Base-by-base conservation (phyloP, 2,113 vertebrate species). In the Dicrurus megarhynchus region DNA sequence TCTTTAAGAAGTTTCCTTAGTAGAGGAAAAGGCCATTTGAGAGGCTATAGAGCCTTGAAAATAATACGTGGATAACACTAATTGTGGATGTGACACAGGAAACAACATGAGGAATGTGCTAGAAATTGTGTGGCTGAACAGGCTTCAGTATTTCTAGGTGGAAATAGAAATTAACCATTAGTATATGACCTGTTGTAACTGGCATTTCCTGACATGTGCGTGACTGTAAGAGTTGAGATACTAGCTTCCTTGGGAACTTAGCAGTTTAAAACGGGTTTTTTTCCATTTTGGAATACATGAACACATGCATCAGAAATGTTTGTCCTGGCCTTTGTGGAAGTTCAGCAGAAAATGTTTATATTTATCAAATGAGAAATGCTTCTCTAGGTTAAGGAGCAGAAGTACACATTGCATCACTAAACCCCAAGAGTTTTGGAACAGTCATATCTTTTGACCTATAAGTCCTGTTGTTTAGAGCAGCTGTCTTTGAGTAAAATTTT, bases 171-270 rank as follows among this genome's bases (percentile, higher is more conserved):
- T 85, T 60, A 73, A 16, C 32, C 32, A 49, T 93, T 80, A 77
- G 17, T 87, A 11, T 21, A 27, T 95, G 82, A 96, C 33, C 56
- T 84, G 17, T 39, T 70, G 0, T 47, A 88, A 35, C 20, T 94
- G 88, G 90, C 44, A 94, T 93, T 96, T 96, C 95, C 88, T 96
- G 92, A 30, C 30, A 33, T 7, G 16, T 30, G 17, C 42, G 6
- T 90, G 78, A 74, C 52, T 67, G 3, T n/a, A 65, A 65, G 56
- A 75, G 56, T 70, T 0, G 1, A 70, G 56, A 61, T 64, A 20
- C 5, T 71, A 7, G 16, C 33, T 84, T 85, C 56, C 46, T 64
- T 67, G 35, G 46, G 41, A 79, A 69, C 17, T 69, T 60, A 47
- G 56, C 27, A 30, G 22, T 89, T 86, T 7, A 60, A 41, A 60